Percentiles rank a stretch among this genome's conserved stretches.
Evolutionary conservation across 1,140 invertebrate genomes (phyloP).

Genomic region (Drosophila obscura): DNA sequence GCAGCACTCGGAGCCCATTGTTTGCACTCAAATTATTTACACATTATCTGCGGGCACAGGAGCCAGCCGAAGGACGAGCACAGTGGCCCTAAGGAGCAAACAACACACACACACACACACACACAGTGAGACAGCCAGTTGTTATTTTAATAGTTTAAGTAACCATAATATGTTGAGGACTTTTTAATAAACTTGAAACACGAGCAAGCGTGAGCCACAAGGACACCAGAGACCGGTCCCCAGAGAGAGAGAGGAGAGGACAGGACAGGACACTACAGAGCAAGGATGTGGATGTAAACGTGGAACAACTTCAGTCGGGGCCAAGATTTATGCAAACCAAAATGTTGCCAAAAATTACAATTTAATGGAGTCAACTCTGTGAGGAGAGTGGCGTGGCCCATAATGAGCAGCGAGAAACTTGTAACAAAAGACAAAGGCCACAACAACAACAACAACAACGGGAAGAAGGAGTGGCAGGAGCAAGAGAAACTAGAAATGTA

Average conservation of each 20-base stretch:
- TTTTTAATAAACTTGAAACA: conserved; percentile 83
- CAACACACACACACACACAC: conserved; percentile 13
- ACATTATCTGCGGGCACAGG: conserved; percentile 54
- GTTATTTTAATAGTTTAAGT: conserved; percentile 83
- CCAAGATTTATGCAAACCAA: conserved; percentile 81
- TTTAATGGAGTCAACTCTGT: conserved; percentile 75
- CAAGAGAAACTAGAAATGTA: conserved; percentile 49
- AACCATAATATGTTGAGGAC: conserved; percentile 82
- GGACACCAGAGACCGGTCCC: conserved; percentile 54
- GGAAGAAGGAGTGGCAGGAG: conserved; percentile 24
- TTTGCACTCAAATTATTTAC: conserved; percentile 67
- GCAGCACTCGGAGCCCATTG: conserved; percentile 27
- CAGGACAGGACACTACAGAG: neutral
- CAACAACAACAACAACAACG: conserved; percentile 23
- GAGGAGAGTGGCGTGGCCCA: conserved; percentile 26
- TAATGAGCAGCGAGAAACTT: conserved; percentile 74
- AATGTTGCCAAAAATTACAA: conserved; percentile 83
- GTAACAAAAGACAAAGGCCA: conserved; percentile 41
- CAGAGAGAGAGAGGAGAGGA: neutral
- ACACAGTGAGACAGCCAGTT: conserved; percentile 40
- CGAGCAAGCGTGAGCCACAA: conserved; percentile 62
- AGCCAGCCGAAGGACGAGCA: conserved; percentile 14
- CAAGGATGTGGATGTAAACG: conserved; percentile 1
- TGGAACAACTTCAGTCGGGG: conserved; percentile 38
- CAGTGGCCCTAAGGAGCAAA: conserved; percentile 14